Evolutionary conservation across 2,113 vertebrate species (phyloP).

Genomic region (Nothoprocta perdicaria): DNA sequence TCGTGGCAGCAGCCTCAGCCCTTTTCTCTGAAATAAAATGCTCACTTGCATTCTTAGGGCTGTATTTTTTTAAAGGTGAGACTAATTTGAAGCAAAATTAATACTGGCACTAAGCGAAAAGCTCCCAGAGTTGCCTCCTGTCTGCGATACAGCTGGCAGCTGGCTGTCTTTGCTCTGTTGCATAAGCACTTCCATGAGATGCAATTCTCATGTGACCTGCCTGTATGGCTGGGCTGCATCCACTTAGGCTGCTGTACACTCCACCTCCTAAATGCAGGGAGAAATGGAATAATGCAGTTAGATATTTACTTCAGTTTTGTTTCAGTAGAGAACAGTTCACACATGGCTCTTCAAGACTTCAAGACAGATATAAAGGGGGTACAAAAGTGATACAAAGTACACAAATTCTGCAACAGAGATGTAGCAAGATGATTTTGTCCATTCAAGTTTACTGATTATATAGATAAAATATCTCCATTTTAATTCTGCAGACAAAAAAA

Average conservation of each 20-base stretch:
- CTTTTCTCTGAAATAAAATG: neutral
- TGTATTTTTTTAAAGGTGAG: neutral
- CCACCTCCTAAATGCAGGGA: neutral
- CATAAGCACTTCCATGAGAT: neutral
- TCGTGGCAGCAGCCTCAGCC: neutral
- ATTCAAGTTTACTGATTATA: conserved; percentile 51
- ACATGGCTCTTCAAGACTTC: conserved; percentile 2
- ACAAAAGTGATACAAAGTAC: conserved; percentile 43
- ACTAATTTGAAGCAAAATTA: neutral
- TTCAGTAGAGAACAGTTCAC: conserved; percentile 22
- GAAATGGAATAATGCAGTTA: neutral
- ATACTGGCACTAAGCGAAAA: neutral
- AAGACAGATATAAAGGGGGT: neutral
- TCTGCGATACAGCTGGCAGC: neutral
- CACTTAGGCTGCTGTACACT: neutral
- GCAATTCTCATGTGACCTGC: neutral
- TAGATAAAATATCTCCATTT: neutral
- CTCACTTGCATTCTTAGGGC: neutral
- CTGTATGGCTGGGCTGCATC: neutral
- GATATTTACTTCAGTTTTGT: conserved; percentile 7
- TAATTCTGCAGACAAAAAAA: conserved; percentile 1
- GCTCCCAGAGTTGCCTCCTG: neutral
- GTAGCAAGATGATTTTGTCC: conserved; percentile 28
- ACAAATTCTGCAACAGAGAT: conserved; percentile 23
- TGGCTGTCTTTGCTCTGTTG: neutral